Evolutionary conservation across 2,888 invertebrate genomes (phyloP).

Genomic region (Tetheella fluctuosa): DNA sequence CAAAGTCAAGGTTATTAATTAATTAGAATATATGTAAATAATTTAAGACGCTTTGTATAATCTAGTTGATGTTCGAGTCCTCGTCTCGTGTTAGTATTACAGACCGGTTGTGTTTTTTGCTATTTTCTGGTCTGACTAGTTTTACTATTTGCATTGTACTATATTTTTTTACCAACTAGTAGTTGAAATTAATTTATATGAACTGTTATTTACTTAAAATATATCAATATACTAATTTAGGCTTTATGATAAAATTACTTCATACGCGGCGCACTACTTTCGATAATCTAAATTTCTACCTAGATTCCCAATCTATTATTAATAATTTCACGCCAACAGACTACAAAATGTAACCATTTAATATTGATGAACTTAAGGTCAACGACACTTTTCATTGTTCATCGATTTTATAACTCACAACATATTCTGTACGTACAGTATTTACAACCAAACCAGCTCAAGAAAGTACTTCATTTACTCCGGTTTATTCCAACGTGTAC

Average conservation of each 20-base stretch:
- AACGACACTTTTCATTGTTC: conserved; percentile 32
- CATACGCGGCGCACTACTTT: conserved; percentile 16
- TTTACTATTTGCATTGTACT: neutral
- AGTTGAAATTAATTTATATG: neutral
- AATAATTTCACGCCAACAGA: conserved; percentile 22
- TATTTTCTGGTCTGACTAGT: neutral
- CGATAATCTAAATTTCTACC: conserved; percentile 25
- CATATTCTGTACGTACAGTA: conserved; percentile 17
- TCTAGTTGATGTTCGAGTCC: neutral
- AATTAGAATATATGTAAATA: too few relatives aligned
- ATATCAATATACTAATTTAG: neutral
- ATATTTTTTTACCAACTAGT: neutral
- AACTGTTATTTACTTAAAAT: neutral
- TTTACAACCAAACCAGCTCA: conserved; percentile 8
- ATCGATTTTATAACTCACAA: conserved; percentile 28
- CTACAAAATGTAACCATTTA: conserved; percentile 26
- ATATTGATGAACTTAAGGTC: conserved; percentile 35
- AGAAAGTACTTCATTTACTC: conserved; percentile 22
- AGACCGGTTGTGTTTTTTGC: neutral
- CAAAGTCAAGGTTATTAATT: neutral
- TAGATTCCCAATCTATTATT: conserved; percentile 24
- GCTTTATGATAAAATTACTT: neutral
- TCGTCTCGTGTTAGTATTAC: neutral
- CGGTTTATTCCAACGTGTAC: conserved; percentile 14
- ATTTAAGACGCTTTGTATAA: neutral